Conservation (phyloP, 2,797 vertebrate species). For the Aphelocoma californica region DNA sequence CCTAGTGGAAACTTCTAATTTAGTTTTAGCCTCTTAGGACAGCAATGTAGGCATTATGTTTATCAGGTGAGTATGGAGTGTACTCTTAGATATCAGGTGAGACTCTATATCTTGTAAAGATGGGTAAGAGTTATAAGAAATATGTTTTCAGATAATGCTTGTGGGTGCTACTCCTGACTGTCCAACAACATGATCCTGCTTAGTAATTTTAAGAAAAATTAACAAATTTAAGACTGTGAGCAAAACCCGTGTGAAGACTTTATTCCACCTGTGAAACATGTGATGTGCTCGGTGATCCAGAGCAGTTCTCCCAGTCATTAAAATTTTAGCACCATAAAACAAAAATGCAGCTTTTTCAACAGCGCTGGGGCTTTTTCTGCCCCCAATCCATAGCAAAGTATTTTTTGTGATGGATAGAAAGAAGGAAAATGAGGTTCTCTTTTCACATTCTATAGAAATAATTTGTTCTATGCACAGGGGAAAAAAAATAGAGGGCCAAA, state of each 20-base stretch:
- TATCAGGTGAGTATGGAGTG: neutral
- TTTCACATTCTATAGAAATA: neutral
- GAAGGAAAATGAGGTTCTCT: neutral
- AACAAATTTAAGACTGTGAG: neutral
- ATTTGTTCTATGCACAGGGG: rapidly evolving
- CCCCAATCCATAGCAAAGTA: neutral
- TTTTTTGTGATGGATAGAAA: neutral
- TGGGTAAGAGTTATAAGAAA: neutral
- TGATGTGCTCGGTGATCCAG: neutral
- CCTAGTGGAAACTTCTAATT: neutral
- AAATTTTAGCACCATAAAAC: neutral
- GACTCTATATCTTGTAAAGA: neutral
- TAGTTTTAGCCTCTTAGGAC: neutral
- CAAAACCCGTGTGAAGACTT: neutral
- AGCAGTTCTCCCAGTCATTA: neutral
- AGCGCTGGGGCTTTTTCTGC: rapidly evolving
- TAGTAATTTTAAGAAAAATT: neutral
- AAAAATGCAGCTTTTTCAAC: neutral
- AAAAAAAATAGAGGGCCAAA: neutral
- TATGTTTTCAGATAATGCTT: neutral
- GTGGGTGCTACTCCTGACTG: neutral
- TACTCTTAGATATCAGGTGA: neutral
- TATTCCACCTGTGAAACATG: neutral
- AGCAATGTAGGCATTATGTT: neutral
- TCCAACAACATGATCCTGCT: neutral